These are phyloP conservation scores for Dicaeum eximium DNA, from an alignment of 2,113 vertebrate species.

Conservation along the genomic window DNA sequence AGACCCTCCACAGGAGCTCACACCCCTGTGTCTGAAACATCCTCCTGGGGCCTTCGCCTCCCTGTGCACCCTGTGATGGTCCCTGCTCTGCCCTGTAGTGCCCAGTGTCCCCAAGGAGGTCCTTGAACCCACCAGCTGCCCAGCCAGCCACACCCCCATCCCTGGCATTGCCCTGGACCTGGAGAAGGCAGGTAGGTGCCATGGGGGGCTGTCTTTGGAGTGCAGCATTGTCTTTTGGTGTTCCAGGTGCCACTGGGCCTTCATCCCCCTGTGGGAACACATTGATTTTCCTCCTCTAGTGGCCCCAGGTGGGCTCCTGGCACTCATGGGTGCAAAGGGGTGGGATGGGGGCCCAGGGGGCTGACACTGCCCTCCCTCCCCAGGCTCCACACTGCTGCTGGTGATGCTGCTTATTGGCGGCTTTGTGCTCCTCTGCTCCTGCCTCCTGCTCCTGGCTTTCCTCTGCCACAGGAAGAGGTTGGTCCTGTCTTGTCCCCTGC, in stretches of 20 bases:
- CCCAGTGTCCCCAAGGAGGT: neutral
- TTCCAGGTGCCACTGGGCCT: neutral
- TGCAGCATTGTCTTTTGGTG: neutral
- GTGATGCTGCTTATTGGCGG: conserved; percentile 75
- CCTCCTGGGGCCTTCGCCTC: neutral
- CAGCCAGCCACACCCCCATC: neutral
- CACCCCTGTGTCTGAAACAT: fast-evolving
- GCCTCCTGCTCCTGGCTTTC: conserved; percentile 74
- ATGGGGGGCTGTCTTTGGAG: neutral
- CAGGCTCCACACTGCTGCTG: conserved; percentile 54
- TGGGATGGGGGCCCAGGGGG: neutral
- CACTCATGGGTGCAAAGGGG: neutral
- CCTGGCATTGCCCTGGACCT: conserved; percentile 1
- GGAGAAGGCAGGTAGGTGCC: conserved; percentile 18
- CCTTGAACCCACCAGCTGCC: neutral
- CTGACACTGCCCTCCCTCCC: conserved; percentile 31
- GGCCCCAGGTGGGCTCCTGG: neutral
- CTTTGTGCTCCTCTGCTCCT: conserved; percentile 71
- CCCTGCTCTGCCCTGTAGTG: neutral
- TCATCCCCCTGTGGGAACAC: neutral
- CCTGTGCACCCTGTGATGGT: fast-evolving
- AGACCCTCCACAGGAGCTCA: neutral
- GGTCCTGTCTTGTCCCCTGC: neutral
- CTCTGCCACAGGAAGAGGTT: conserved; percentile 82
- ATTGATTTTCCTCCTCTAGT: neutral